phyloP scores from a whole-genome alignment of 2,888 invertebrate genomes.

The Campoplex capitator region DNA sequence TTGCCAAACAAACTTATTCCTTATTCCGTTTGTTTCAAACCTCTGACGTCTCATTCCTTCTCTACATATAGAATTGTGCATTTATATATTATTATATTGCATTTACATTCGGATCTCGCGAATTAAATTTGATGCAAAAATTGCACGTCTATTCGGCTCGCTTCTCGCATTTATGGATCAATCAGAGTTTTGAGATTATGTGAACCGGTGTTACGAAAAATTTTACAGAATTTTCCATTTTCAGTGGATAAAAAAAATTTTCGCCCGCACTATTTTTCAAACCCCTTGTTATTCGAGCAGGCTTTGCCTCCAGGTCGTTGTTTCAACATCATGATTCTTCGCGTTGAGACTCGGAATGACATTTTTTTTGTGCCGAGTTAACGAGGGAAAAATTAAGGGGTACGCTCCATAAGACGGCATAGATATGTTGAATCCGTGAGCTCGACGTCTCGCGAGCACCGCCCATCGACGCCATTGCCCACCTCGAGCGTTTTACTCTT shows the following conservation, averaged over 20 bases:
- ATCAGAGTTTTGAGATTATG: too few species aligned
- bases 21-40: conserved; percentile 9
- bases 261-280: background rate
- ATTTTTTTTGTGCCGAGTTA: conserved; percentile 53
- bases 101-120: background rate
- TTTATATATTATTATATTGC: background rate
- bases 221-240: background rate
- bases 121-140: background rate
- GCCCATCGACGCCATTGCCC: conserved; percentile 33
- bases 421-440: conserved; percentile 33
- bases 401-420: conserved; percentile 36
- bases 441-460: conserved; percentile 28
- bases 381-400: conserved; percentile 71
- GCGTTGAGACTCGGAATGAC: conserved; percentile 10
- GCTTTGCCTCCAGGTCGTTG: conserved; percentile 13
- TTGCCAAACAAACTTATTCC: background rate
- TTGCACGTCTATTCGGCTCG: background rate
- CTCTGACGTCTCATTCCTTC: background rate
- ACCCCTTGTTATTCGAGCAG: background rate
- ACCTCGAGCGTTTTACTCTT: conserved; percentile 10
- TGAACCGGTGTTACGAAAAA: too few species aligned
- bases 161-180: too few species aligned
- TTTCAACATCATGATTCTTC: conserved; percentile 38
- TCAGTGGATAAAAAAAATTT: background rate
- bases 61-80: background rate